Base-by-base conservation (phyloP, 2,797 vertebrate species). In the Aphelocoma californica region DNA sequence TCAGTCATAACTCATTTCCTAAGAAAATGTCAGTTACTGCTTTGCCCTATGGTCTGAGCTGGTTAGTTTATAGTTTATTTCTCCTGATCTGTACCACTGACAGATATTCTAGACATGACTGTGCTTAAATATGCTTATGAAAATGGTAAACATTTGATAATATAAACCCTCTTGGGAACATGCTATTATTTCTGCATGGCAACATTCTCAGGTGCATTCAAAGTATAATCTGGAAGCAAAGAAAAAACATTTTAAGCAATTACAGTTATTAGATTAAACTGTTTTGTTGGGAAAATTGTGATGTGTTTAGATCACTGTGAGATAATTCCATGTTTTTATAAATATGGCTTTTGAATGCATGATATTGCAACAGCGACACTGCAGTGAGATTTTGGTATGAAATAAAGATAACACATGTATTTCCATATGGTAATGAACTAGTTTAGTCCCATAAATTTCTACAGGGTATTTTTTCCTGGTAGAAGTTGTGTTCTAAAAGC, bases 1-100 rank as follows among this genome's bases (percentile, higher is more conserved):
- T 98, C 97, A 98, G 98, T 98, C 98, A 98, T 97, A 98, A 98
- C 97, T 98, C 97, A 98, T 98, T 99, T 99, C 98, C 98, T 97
- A 97, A 96, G 97, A 98, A 98, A 98, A 97, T 97, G 97, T 98
- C 98, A 98, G 97, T 95, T 95, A 51, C 86, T 95, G 86, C 93
- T 95, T 97, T 94, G 92, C 96, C 95, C 97, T 97, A 71, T 89
- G 94, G 70, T 95, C 94, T 84, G 95, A 96, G 80, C 77, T 90
- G 92, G 74, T 90, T 86, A 92, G 94, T 95, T 98, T 97, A 86
- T 97, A 97, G 97, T 97, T 98, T 98, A 98, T 98, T 98, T 98
- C 97, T 97, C 97, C 96, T 97, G 97, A 98, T 99, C 98, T 96
- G 90, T 66, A 93, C 97, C 96, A 96, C 93, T 96, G 98, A 98